phyloP scores from a whole-genome alignment of 2,797 vertebrate genomes.

The Lacerta viridis region DNA sequence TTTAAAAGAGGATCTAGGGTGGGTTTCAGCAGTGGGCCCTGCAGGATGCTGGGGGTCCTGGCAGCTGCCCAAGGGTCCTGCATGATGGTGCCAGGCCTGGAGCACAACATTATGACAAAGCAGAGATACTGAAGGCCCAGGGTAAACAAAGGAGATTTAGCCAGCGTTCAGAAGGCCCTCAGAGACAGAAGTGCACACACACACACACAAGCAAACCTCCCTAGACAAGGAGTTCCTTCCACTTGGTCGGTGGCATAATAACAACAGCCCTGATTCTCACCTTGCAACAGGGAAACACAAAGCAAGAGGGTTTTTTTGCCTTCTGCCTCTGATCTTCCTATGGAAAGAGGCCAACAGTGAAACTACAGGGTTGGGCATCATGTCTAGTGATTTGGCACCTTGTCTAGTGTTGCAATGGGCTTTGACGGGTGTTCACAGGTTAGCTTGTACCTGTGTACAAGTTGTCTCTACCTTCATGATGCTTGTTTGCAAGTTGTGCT shows the following conservation, averaged over 20 bases:
- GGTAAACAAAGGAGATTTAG: conserved; percentile 24
- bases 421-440: not conserved
- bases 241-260: conserved; percentile 8
- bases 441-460: too few relatives aligned
- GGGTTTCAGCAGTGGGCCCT: not conserved
- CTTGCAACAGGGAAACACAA: not conserved
- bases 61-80: not conserved
- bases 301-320: not conserved
- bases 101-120: not conserved
- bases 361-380: not conserved
- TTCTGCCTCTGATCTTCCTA: not conserved
- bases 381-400: too few relatives aligned
- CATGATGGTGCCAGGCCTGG: not conserved
- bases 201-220: not conserved
- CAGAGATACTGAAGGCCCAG: conserved; percentile 9
- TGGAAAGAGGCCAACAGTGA: not conserved
- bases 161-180: not conserved
- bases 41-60: not conserved
- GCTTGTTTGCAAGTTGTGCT: too few relatives aligned
- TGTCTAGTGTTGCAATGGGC: not conserved
- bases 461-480: too few relatives aligned
- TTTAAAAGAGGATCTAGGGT: too few relatives aligned
- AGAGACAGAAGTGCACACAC: not conserved
- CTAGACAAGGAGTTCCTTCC: conserved; percentile 18
- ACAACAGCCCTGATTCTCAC: conserved; percentile 7